Base-by-base conservation (phyloP, 2,888 invertebrate species). In the Linnaemya tessellans region DNA sequence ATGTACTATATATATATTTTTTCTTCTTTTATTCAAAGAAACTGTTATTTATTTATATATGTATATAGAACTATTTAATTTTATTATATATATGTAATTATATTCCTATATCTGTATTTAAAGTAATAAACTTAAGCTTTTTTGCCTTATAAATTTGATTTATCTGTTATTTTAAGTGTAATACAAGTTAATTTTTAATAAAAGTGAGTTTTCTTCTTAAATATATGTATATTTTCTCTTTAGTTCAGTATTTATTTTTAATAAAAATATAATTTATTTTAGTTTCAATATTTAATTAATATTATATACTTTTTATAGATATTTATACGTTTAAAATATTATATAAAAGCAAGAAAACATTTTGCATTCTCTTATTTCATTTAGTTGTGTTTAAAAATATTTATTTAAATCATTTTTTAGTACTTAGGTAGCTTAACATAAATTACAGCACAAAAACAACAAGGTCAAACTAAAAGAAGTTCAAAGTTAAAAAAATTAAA, bases 361-460 rank as follows among this genome's bases (percentile, higher is more conserved):
- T 73, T 70, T 51, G 43, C 10, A 13, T 62, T 71, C 41, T 80
- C 3, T 58, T 8, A 13, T 38, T 82, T 75, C 11, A 41, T 18
- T 73, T 56, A 54, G 22, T 64, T 62, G 30, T 64, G 3, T 56
- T 30, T 38, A 35, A 54, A 60, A 58, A 38, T 51, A 62, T 74
- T 11, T 74, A 56, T 25, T 75, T 54, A 60, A 51, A 46, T 46
- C 35, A 77, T 10, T 56, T 64, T 64, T 62, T 84, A 73, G 30
- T 46, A 56, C 46, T 75, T 84, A 60, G 51, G 64, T 82, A 77
- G 79, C 56, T 75, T 65, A 82, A 77, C 30, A 38, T 75, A 81
- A 60, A 74, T 56, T 81, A 84, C 68, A 81, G 78, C 81, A 84
- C 80, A 78, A 75, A 81, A 80, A 82, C 70, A 85, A 85, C 80